Conservation (phyloP, 2,113 vertebrate genomes). For the Cisticola juncidis region DNA sequence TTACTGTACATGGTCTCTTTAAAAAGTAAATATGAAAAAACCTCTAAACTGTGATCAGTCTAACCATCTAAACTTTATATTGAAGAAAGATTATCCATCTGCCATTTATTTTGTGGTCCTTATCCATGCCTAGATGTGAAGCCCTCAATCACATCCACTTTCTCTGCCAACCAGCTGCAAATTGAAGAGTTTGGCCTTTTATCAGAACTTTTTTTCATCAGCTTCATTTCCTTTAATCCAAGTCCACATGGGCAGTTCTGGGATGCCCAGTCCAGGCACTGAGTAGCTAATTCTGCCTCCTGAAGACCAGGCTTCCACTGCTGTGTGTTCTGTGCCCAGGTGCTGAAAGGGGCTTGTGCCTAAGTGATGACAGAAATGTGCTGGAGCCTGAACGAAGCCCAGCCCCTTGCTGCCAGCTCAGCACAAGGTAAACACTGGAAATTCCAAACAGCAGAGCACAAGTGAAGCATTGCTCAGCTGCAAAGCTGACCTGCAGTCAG, state of each 20-base stretch:
- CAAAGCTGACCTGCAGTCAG: background rate
- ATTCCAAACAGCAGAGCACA: fast-evolving
- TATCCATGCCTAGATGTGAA: background rate
- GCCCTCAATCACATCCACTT: background rate
- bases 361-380: background rate
- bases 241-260: background rate
- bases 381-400: background rate
- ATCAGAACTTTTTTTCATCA: background rate
- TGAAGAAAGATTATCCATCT: background rate
- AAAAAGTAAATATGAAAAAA: background rate
- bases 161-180: background rate
- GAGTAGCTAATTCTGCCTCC: background rate
- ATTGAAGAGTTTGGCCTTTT: background rate
- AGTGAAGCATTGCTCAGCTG: background rate
- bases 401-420: background rate
- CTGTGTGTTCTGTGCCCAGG: background rate
- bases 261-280: background rate
- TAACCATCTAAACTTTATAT: background rate
- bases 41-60: background rate
- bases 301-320: fast-evolving
- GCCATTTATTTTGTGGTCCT: background rate
- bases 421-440: background rate
- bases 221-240: background rate
- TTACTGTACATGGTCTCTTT: background rate
- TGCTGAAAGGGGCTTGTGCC: background rate